Evolutionary conservation across 2,797 vertebrate genomes (phyloP).

Genomic region (Poeciliopsis paucimaculata): DNA sequence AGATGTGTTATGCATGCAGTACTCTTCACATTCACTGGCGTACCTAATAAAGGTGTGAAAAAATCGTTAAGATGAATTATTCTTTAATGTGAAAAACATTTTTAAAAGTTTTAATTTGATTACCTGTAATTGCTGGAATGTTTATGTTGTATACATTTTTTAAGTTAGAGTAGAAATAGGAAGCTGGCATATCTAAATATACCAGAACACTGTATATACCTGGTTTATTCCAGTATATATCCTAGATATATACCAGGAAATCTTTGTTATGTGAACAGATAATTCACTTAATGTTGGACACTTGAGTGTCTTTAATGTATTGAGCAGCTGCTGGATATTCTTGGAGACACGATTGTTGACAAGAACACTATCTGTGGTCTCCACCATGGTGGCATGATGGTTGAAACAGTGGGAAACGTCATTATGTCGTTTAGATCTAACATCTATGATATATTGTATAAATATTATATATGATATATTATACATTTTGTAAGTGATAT

Average conservation of each 20-base stretch:
- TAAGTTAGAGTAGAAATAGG: not conserved
- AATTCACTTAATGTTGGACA: constrained; percentile 93
- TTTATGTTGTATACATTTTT: not conserved
- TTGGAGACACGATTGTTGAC: constrained; percentile 96
- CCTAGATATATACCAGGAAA: too few relatives aligned
- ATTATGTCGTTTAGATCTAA: too few relatives aligned
- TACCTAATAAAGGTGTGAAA: not conserved
- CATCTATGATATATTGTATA: too few relatives aligned
- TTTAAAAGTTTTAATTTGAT: not conserved
- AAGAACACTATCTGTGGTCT: constrained; percentile 78
- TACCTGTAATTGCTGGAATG: not conserved
- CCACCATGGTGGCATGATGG: too few relatives aligned
- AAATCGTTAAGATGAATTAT: not conserved
- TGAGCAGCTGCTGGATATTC: constrained; percentile 97
- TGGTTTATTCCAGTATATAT: too few relatives aligned
- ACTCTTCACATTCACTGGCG: not conserved
- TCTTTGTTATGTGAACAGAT: constrained; percentile 76
- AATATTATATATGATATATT: too few relatives aligned
- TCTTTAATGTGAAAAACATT: not conserved
- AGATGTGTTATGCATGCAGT: not conserved
- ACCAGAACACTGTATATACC: too few relatives aligned
- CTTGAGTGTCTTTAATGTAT: constrained; percentile 95
- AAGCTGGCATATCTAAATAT: too few relatives aligned
- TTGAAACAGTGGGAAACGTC: too few relatives aligned
- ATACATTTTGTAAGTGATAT: too few relatives aligned